Evolutionary conservation across 2,888 invertebrate genomes (phyloP), one percentile per base, ranked within the genome.

Genomic region (Erebia ligea): DNA sequence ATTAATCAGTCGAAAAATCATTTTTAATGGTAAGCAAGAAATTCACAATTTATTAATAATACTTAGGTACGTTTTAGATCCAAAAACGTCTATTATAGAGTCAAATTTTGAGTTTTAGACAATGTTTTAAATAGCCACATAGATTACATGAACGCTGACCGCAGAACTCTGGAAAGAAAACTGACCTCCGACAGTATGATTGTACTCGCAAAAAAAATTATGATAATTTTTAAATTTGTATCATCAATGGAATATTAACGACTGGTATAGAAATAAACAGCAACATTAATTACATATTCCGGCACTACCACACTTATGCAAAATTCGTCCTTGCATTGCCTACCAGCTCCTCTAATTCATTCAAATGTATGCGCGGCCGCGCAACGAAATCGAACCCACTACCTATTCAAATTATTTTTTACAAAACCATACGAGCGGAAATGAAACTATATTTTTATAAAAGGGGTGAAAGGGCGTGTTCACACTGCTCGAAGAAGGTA

Each of bases 311-410:
- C 71, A 54, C 69, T 59, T 87, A 91, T 90, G 89, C 89, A 86
- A 91, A 90, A 86, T 85, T 89, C 90, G 92, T 90, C 91, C 91
- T 91, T 91, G 91, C 84, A 72, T 78, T 81, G 81, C 76, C 77
- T 83, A 81, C 84, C 84, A 86, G 84, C 83, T 79, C 79, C 79
- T 79, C 81, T 90, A 88, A 91, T 91, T 89, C 87, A 90, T 92
- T 90, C 83, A 86, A 91, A 91, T 90, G 78, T 89, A 91, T 91
- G 87, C 90, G 81, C 15, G 25, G 6, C 80, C 76, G 76, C 80
- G 83, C 79, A 84, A 86, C 87, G 73, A 76, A 88, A 89, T 88
- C 86, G 81, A 85, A 79, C 77, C 19, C 56, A 21, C 54, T 76
- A 81, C 84, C 81, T 85, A 84, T 86, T 86, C 80, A 81, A 86